phyloP scores from a whole-genome alignment of 2,888 invertebrate genomes.

The Drosophila flavopinicola region DNA sequence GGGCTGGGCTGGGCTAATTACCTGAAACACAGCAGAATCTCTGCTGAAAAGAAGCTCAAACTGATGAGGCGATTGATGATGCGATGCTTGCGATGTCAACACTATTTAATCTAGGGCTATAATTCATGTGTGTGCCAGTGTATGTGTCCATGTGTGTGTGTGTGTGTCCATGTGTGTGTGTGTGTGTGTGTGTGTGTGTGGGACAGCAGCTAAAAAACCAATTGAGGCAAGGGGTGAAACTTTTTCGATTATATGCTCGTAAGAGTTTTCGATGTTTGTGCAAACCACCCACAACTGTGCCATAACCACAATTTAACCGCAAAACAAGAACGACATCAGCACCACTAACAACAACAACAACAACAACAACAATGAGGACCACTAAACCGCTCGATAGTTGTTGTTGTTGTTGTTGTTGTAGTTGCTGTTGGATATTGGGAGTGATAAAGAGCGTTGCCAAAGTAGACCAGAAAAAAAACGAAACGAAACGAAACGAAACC shows the following conservation, averaged over 20 bases:
- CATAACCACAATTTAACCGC: constrained; percentile 70
- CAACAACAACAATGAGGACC: constrained; percentile 14
- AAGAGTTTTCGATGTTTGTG: constrained; percentile 75
- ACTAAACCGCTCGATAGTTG: constrained; percentile 40
- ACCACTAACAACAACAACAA: constrained; percentile 28
- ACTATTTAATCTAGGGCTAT: constrained; percentile 8
- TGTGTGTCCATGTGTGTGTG: background rate
- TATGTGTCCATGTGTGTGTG: background rate
- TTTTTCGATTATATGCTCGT: constrained; percentile 81
- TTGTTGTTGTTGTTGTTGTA: constrained; percentile 22
- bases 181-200: constrained; percentile 1
- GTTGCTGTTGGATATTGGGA: constrained; percentile 47
- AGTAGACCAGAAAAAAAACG: constrained; percentile 37
- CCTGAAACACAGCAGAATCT: constrained; percentile 22
- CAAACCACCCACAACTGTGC: constrained; percentile 46
- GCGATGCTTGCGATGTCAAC: constrained; percentile 35
- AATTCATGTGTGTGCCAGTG: background rate
- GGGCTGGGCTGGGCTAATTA: constrained; percentile 35
- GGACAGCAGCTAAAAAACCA: constrained; percentile 7
- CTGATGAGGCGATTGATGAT: constrained; percentile 23
- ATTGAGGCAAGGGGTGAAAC: constrained; percentile 51
- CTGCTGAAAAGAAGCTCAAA: background rate
- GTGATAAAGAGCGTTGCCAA: constrained; percentile 54
- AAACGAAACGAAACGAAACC: constrained; percentile 11
- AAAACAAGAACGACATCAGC: constrained; percentile 50